A percentile compares a stretch with the other conserved stretches of the same genome.
Evolutionary conservation across 2,797 vertebrate species (phyloP).

Genomic region (Ctenopoma multispine): DNA sequence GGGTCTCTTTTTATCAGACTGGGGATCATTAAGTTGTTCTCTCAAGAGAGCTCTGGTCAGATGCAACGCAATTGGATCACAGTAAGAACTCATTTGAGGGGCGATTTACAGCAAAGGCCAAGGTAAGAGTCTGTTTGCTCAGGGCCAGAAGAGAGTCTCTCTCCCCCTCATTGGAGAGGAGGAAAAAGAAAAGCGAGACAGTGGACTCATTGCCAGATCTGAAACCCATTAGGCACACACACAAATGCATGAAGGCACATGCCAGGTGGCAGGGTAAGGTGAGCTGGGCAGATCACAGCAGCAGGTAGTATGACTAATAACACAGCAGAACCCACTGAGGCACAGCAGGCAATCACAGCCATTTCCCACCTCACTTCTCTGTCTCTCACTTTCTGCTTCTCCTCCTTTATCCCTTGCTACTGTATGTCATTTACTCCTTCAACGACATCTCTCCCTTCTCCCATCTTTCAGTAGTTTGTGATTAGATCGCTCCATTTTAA

Average conservation of each 20-base stretch:
- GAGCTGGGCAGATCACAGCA: constrained; percentile 55
- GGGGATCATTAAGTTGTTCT: constrained; percentile 69
- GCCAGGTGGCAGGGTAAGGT: constrained; percentile 27
- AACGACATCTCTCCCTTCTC: constrained; percentile 16
- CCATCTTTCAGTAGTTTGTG: constrained; percentile 3
- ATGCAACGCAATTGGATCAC: constrained; percentile 44
- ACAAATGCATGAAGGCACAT: constrained; percentile 29
- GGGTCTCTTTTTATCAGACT: constrained; percentile 54
- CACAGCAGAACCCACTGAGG: constrained; percentile 68
- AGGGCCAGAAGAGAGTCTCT: constrained; percentile 34
- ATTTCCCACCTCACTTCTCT: constrained; percentile 73
- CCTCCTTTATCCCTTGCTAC: constrained; percentile 31
- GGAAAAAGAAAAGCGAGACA: constrained; percentile 30
- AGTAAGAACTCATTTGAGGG: constrained; percentile 64
- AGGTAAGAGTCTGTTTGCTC: constrained; percentile 63
- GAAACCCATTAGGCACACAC: constrained; percentile 52
- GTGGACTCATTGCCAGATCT: constrained; percentile 40
- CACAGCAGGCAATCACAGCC: constrained; percentile 72
- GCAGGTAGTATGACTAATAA: constrained; percentile 76
- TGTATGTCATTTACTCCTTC: constrained; percentile 19
- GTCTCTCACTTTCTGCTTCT: constrained; percentile 60
- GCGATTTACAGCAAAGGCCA: constrained; percentile 64
- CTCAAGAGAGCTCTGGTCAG: constrained; percentile 58
- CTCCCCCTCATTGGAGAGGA: constrained; percentile 10
- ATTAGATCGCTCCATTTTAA: constrained; percentile 8